Percentiles rank a stretch among this genome's conserved stretches.
Evolutionary conservation across 2,888 invertebrate genomes (phyloP).

Genomic region (Herminia tarsipennalis): DNA sequence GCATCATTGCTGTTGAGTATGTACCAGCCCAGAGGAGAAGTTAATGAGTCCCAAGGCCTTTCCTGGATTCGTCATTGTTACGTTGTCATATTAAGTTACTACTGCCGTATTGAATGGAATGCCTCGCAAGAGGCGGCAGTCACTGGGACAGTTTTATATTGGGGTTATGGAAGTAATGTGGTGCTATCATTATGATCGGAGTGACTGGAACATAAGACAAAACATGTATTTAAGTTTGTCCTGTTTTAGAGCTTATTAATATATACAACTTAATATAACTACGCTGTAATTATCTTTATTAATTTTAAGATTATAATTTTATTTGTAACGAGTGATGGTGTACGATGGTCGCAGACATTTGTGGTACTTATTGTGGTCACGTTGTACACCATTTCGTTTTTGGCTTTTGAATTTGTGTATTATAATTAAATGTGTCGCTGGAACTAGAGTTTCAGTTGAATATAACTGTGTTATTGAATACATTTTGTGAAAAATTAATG

Average conservation of each 20-base stretch:
- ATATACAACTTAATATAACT: conserved; percentile 78
- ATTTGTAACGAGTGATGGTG: conserved; percentile 53
- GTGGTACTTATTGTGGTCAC: conserved; percentile 40
- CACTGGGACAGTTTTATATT: conserved; percentile 62
- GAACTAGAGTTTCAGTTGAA: conserved; percentile 71
- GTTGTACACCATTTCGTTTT: conserved; percentile 50
- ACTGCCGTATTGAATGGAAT: conserved; percentile 35
- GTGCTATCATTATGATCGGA: conserved; percentile 78
- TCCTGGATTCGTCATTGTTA: no score
- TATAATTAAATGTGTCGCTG: conserved; percentile 70
- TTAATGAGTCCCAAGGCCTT: no score
- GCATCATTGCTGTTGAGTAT: no score
- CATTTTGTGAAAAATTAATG: conserved; percentile 73
- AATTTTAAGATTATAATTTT: conserved; percentile 77
- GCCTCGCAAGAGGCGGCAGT: conserved; percentile 47
- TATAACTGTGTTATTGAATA: conserved; percentile 80
- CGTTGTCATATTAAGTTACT: conserved; percentile 33
- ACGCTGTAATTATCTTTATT: conserved; percentile 81
- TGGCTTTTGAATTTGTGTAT: conserved; percentile 74
- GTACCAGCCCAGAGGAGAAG: no score
- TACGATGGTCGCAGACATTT: conserved; percentile 43
- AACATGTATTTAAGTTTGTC: conserved; percentile 80
- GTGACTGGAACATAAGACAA: conserved; percentile 73
- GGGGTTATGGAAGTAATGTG: conserved; percentile 67
- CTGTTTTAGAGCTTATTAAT: conserved; percentile 85